A percentile compares a stretch with the other conserved stretches of the same genome.
phyloP scores from a whole-genome alignment of 1,140 invertebrate species.

The Pseudomyrmex gracilis region DNA sequence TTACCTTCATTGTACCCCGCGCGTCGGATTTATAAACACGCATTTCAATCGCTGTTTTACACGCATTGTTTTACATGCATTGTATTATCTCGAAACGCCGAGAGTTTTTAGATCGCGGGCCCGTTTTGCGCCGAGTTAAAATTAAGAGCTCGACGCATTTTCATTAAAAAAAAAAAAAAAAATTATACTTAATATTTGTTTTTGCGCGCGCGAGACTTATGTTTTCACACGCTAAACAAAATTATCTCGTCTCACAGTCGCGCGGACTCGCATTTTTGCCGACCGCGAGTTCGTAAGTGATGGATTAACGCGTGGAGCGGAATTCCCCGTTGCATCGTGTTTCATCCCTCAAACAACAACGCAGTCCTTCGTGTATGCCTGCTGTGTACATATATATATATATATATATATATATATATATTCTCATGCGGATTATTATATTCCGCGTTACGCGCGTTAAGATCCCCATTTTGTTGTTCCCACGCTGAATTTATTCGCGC shows the following conservation, averaged over 20 bases:
- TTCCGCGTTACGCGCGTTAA: slow-evolving; percentile 56
- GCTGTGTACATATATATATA: background rate
- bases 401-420: too few relatives aligned
- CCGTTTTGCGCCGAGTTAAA: too few relatives aligned
- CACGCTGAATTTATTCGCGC: slow-evolving; percentile 62
- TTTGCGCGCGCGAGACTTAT: background rate
- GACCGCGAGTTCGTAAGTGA: slow-evolving; percentile 42
- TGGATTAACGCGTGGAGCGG: slow-evolving; percentile 42
- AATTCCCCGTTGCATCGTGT: slow-evolving; percentile 31
- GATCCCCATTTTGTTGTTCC: slow-evolving; percentile 48
- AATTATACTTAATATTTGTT: slow-evolving; percentile 28
- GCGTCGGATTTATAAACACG: slow-evolving; percentile 10
- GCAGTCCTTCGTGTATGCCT: background rate
- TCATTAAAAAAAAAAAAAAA: too few relatives aligned
- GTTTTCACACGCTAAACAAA: slow-evolving; percentile 27
- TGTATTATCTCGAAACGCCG: background rate
- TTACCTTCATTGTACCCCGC: background rate
- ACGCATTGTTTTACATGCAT: slow-evolving; percentile 16
- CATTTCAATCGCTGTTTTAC: slow-evolving; percentile 31
- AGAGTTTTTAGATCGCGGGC: too few relatives aligned
- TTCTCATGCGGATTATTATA: slow-evolving; percentile 54
- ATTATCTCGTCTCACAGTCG: slow-evolving; percentile 46
- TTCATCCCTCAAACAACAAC: slow-evolving; percentile 11
- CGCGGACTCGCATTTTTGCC: slow-evolving; percentile 20
- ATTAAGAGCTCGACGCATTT: too few relatives aligned